Evolutionary conservation across 2,797 vertebrate species (phyloP).

Genomic region (Hyperoplus lanceolatus): DNA sequence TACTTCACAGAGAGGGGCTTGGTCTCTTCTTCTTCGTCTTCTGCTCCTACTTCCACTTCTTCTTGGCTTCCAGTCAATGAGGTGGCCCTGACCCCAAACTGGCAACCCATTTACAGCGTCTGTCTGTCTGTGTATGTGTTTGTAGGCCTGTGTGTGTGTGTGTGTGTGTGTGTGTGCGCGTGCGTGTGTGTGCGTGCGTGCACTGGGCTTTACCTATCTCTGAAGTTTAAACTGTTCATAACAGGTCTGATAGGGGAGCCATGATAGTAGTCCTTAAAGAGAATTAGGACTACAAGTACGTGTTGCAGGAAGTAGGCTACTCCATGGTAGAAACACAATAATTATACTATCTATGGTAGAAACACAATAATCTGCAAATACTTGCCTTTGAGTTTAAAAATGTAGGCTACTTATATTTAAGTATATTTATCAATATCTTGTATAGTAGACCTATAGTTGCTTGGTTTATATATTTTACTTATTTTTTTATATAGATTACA

Average conservation of each 20-base stretch:
- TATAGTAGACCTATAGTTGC: too few species aligned
- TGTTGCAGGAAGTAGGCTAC: conserved; percentile 1
- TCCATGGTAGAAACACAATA: background rate
- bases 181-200: background rate
- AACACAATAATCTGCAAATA: too few species aligned
- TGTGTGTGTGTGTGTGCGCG: conserved; percentile 3
- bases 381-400: too few species aligned
- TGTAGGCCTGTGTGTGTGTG: too few species aligned
- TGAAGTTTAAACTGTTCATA: background rate
- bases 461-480: too few species aligned
- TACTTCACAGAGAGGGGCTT: conserved; percentile 66
- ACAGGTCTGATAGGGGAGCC: background rate
- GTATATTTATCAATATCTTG: too few species aligned
- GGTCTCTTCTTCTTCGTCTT: conserved; percentile 57
- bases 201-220: conserved; percentile 32
- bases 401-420: too few species aligned
- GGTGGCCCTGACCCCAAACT: conserved; percentile 70
- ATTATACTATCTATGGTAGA: too few species aligned
- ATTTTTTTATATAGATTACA: too few species aligned
- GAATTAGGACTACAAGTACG: background rate
- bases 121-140: background rate
- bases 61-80: conserved; percentile 46
- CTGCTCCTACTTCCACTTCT: conserved; percentile 15
- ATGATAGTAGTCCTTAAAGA: background rate
- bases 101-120: conserved; percentile 54